Percentiles rank a stretch among this genome's conserved stretches.
Evolutionary conservation across 2,888 invertebrate species (phyloP).

Genomic region (Drosophila algonquin): DNA sequence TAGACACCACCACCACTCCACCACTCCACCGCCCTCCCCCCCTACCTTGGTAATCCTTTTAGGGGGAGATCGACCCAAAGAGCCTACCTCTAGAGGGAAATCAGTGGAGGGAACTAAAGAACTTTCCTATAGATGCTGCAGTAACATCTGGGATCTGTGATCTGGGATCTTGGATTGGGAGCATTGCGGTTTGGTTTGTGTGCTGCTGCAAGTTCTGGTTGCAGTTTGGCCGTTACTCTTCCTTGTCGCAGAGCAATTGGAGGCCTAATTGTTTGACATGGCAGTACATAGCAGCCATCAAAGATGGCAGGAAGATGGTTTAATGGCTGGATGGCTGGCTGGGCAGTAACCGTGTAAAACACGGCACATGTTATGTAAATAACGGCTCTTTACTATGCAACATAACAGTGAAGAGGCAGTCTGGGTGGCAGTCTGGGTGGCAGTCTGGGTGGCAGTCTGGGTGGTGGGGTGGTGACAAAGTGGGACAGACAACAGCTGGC

Average conservation of each 20-base stretch:
- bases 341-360: slow-evolving; percentile 23
- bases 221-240: neutral
- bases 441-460: too few relatives aligned
- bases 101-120: too few relatives aligned
- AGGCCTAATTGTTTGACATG: slow-evolving; percentile 42
- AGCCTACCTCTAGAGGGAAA: too few relatives aligned
- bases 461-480: slow-evolving; percentile 2
- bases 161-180: neutral
- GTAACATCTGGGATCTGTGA: too few relatives aligned
- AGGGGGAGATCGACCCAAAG: neutral
- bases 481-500: slow-evolving; percentile 52
- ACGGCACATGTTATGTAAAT: slow-evolving; percentile 58
- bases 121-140: too few relatives aligned
- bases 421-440: too few relatives aligned
- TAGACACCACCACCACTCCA: neutral
- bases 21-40: too few relatives aligned
- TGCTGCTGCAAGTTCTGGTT: neutral
- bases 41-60: neutral
- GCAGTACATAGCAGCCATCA: slow-evolving; percentile 1
- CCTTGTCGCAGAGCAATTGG: slow-evolving; percentile 25
- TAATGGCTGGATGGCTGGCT: slow-evolving; percentile 40
- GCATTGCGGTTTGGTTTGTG: neutral
- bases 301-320: slow-evolving; percentile 21
- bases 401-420: slow-evolving; percentile 9
- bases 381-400: slow-evolving; percentile 22